These are phyloP conservation scores for Borostomias antarcticus DNA, from an alignment of 2,797 vertebrate genomes.

Conservation along the genomic window DNA sequence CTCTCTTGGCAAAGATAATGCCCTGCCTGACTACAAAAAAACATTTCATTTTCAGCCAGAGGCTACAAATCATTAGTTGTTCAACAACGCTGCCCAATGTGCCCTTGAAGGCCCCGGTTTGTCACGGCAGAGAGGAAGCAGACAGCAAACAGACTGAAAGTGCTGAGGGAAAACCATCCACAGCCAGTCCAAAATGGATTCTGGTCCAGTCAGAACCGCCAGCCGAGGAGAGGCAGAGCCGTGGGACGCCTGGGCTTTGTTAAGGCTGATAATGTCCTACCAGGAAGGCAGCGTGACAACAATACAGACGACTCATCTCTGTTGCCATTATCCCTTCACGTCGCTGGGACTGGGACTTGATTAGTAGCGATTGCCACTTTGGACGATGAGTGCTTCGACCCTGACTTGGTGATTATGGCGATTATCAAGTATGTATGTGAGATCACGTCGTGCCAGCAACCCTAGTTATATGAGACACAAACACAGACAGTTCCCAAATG, in stretches of 20 bases:
- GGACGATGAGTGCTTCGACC: too few relatives aligned
- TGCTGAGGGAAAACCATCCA: slow-evolving; percentile 22
- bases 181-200: slow-evolving; percentile 19
- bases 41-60: slow-evolving; percentile 32
- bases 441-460: slow-evolving; percentile 32
- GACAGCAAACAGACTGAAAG: slow-evolving; percentile 39
- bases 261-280: not conserved
- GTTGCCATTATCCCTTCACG: slow-evolving; percentile 38
- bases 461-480: slow-evolving; percentile 32
- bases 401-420: not conserved
- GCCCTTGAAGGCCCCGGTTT: slow-evolving; percentile 51
- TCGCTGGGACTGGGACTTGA: slow-evolving; percentile 43
- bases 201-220: not conserved
- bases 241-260: not conserved
- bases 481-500: slow-evolving; percentile 32
- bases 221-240: not conserved
- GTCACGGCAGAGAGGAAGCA: slow-evolving; percentile 52
- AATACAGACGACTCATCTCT: slow-evolving; percentile 23
- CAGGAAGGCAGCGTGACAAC: not conserved
- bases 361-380: slow-evolving; percentile 51
- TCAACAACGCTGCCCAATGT: slow-evolving; percentile 33
- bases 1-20: slow-evolving; percentile 22
- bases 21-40: slow-evolving; percentile 11
- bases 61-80: slow-evolving; percentile 56
- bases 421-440: not conserved